phyloP scores from a whole-genome alignment of 2,888 invertebrate species.

The Acrobasis repandana region DNA sequence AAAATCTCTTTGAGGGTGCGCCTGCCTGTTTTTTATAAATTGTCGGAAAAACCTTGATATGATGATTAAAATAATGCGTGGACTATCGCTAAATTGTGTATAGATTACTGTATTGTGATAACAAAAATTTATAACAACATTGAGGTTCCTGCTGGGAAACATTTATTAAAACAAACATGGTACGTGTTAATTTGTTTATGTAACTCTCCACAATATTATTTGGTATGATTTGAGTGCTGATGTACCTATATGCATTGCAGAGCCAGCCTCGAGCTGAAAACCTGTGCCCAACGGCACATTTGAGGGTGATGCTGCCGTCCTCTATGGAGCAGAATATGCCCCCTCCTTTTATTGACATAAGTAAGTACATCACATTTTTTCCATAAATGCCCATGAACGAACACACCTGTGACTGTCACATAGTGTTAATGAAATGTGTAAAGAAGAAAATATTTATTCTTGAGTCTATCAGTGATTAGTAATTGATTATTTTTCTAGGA shows the following conservation, averaged over 20 bases:
- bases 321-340: slow-evolving; percentile 59
- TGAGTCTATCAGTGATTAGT: not conserved
- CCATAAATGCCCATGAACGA: not conserved
- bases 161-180: slow-evolving; percentile 43
- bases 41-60: slow-evolving; percentile 53
- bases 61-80: slow-evolving; percentile 37
- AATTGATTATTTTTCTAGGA: not conserved
- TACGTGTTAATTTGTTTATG: slow-evolving; percentile 63
- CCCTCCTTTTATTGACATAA: slow-evolving; percentile 66
- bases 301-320: slow-evolving; percentile 69
- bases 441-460: too few species aligned
- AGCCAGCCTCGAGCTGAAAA: slow-evolving; percentile 62
- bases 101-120: slow-evolving; percentile 38
- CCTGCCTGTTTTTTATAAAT: slow-evolving; percentile 47
- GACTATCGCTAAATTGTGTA: slow-evolving; percentile 42
- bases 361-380: slow-evolving; percentile 46
- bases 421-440: not conserved
- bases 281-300: slow-evolving; percentile 60
- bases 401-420: not conserved
- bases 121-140: slow-evolving; percentile 19
- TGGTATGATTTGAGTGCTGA: slow-evolving; percentile 55
- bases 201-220: slow-evolving; percentile 52
- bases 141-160: slow-evolving; percentile 10
- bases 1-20: slow-evolving; percentile 37
- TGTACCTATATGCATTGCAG: slow-evolving; percentile 56